Evolutionary conservation across 2,888 invertebrate species (phyloP).

Genomic region (Diarsia rubi): DNA sequence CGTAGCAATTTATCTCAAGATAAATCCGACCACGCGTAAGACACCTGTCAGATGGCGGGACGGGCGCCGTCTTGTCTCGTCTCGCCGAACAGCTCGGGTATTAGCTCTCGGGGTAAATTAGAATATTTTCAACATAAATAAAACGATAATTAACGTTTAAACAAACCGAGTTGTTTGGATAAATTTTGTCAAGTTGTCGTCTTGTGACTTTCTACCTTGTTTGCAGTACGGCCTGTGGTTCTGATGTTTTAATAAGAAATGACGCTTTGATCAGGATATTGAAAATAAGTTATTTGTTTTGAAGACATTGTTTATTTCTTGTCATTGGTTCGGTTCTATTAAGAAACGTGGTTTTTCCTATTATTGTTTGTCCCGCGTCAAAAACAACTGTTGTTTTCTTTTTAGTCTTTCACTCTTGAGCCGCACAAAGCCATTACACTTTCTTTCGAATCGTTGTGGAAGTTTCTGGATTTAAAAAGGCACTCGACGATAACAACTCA

Average conservation of each 20-base stretch:
- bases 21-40: slow-evolving; percentile 86
- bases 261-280: slow-evolving; percentile 64
- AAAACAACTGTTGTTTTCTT: not conserved
- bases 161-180: slow-evolving; percentile 83
- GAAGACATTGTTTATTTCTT: slow-evolving; percentile 39
- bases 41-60: slow-evolving; percentile 86
- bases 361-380: slow-evolving; percentile 8
- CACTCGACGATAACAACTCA: slow-evolving; percentile 5
- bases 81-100: slow-evolving; percentile 77
- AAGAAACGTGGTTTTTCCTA: not conserved
- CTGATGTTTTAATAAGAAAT: slow-evolving; percentile 64
- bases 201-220: slow-evolving; percentile 76
- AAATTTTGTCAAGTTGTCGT: slow-evolving; percentile 84
- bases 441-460: not conserved
- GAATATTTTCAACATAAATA: slow-evolving; percentile 87
- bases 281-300: slow-evolving; percentile 44
- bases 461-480: slow-evolving; percentile 16
- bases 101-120: slow-evolving; percentile 83
- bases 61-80: slow-evolving; percentile 82
- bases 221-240: slow-evolving; percentile 61
- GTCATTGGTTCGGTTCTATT: not conserved
- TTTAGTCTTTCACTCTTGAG: not conserved
- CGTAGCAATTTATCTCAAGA: slow-evolving; percentile 83
- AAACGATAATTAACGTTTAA: slow-evolving; percentile 85
- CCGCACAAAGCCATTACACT: not conserved